Evolutionary conservation across 2,888 invertebrate genomes (phyloP).

Genomic region (Sesamia inferens): DNA sequence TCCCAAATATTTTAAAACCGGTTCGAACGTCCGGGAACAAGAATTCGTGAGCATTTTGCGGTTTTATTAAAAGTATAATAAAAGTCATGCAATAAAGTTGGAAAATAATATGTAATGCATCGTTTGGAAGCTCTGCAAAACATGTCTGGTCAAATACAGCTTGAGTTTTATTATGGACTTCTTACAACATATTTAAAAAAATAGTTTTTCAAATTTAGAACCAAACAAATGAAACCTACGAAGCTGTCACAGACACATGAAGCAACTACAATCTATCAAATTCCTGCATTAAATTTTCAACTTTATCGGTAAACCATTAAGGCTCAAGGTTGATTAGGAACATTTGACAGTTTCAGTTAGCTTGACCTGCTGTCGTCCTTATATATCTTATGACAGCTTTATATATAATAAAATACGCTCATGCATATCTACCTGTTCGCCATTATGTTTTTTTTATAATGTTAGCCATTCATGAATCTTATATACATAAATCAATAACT

Average conservation of each 20-base stretch:
- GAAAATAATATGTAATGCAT: slow-evolving; percentile 31
- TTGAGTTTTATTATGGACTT: not conserved
- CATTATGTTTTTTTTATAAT: no score
- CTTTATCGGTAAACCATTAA: no score
- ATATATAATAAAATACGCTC: no score
- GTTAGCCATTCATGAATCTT: no score
- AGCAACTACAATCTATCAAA: no score
- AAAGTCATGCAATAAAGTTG: slow-evolving; percentile 41
- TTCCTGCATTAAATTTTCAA: no score
- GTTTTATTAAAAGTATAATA: slow-evolving; percentile 50
- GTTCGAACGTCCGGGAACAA: slow-evolving; percentile 58
- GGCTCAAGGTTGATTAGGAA: no score
- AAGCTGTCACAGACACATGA: not conserved
- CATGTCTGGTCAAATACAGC: slow-evolving; percentile 9
- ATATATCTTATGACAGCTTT: no score
- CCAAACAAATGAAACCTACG: not conserved
- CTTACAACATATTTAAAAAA: not conserved
- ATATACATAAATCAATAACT: no score
- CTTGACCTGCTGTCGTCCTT: no score
- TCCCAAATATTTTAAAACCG: slow-evolving; percentile 64
- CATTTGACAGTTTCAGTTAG: no score
- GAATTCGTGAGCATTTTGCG: slow-evolving; percentile 44
- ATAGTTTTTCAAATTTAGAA: not conserved
- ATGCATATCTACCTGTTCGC: no score
- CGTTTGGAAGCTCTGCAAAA: slow-evolving; percentile 9